Percentiles rank a stretch among this genome's conserved stretches.
Conservation (phyloP, 2,113 vertebrate genomes). For the Riparia riparia region DNA sequence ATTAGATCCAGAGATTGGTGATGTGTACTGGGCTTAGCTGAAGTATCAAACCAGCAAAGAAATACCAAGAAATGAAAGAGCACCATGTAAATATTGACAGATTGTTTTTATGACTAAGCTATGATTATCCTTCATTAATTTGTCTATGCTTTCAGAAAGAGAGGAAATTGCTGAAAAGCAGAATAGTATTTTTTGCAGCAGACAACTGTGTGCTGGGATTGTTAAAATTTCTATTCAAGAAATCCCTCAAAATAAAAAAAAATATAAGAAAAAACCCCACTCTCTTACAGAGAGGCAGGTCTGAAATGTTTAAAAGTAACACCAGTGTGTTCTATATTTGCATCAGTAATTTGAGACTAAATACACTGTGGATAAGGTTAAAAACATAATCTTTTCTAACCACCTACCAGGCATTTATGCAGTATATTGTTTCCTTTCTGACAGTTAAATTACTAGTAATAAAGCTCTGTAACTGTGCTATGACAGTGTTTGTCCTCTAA, state of each 20-base stretch:
- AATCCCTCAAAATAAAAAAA: neutral
- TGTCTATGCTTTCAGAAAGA: slow-evolving; percentile 29
- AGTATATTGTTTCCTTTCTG: slow-evolving; percentile 16
- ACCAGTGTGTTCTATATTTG: neutral
- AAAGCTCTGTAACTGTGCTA: neutral
- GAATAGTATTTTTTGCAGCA: neutral
- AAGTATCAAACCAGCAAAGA: neutral
- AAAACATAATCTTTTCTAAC: neutral
- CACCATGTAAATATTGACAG: slow-evolving; percentile 19
- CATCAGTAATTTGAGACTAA: neutral
- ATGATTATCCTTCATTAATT: slow-evolving; percentile 24
- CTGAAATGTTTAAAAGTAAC: neutral
- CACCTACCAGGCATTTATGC: neutral
- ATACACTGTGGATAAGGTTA: neutral
- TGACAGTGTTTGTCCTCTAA: neutral
- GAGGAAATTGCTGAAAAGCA: slow-evolving; percentile 22
- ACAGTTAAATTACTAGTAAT: neutral
- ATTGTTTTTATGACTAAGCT: slow-evolving; percentile 33
- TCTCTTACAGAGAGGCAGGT: neutral
- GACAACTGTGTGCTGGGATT: neutral
- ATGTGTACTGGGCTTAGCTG: neutral
- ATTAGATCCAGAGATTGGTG: neutral
- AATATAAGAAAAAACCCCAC: rapidly evolving
- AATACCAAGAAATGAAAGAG: neutral
- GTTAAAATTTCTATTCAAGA: neutral